These are phyloP conservation scores for Ceratosolen fusciceps DNA, from an alignment of 1,140 invertebrate species.

Conservation along the genomic window DNA sequence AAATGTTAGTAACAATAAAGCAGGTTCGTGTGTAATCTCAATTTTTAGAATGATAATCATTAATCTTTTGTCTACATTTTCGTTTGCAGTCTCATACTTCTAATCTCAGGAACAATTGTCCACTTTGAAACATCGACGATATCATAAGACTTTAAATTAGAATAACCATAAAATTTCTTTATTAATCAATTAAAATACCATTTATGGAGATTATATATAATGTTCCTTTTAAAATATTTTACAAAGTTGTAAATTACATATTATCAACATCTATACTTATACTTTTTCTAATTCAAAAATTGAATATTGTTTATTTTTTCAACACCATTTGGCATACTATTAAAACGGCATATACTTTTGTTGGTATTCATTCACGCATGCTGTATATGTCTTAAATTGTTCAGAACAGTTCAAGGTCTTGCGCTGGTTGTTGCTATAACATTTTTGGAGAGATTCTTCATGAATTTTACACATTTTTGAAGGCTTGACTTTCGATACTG, in stretches of 20 bases:
- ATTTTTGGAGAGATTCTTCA: slow-evolving; percentile 70
- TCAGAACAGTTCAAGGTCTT: slow-evolving; percentile 71
- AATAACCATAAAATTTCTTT: slow-evolving; percentile 28
- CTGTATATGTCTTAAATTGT: slow-evolving; percentile 70
- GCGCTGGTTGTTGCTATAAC: slow-evolving; percentile 71
- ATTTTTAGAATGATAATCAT: no score
- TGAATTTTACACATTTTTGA: slow-evolving; percentile 68
- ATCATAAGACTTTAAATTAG: no score
- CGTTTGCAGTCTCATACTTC: no score
- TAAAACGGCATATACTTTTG: slow-evolving; percentile 53
- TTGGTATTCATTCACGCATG: slow-evolving; percentile 71
- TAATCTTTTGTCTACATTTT: no score
- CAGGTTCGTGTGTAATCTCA: no score
- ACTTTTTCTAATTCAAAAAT: slow-evolving; percentile 24
- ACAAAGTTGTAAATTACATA: slow-evolving; percentile 42
- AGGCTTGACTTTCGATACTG: slow-evolving; percentile 50
- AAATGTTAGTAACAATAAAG: no score
- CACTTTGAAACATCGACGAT: no score
- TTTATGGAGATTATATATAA: slow-evolving; percentile 26
- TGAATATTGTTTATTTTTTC: slow-evolving; percentile 24
- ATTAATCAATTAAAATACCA: slow-evolving; percentile 29
- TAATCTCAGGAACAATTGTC: no score
- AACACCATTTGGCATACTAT: slow-evolving; percentile 37
- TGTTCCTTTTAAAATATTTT: slow-evolving; percentile 29
- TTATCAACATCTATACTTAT: slow-evolving; percentile 48